Conservation (phyloP, 2,888 invertebrate genomes). For the Drosophila ustulata region DNA sequence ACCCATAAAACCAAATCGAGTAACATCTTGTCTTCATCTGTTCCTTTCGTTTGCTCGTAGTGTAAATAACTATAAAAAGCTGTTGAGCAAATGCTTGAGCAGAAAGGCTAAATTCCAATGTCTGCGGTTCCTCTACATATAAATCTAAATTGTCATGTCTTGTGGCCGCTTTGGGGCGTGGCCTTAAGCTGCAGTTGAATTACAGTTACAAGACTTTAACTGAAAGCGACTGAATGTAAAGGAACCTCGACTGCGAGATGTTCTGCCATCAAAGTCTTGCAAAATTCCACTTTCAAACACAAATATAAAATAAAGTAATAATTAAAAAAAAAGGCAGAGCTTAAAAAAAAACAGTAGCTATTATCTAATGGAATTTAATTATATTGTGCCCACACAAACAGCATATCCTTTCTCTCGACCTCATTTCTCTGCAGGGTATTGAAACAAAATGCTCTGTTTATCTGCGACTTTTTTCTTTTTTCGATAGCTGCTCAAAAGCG, state of each 20-base stretch:
- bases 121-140: conserved; percentile 34
- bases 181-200: conserved; percentile 44
- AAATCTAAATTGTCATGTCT: conserved; percentile 48
- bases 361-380: neutral
- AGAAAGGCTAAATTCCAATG: conserved; percentile 37
- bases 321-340: neutral
- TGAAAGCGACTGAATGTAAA: neutral
- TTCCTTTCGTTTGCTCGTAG: conserved; percentile 23
- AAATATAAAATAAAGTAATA: neutral
- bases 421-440: conserved; percentile 16
- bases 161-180: conserved; percentile 26
- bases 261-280: neutral
- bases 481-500: conserved; percentile 4
- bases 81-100: conserved; percentile 13
- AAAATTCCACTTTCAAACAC: neutral
- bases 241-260: neutral
- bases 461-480: conserved; percentile 23
- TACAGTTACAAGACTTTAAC: conserved; percentile 27
- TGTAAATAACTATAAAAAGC: conserved; percentile 44
- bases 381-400: neutral
- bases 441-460: conserved; percentile 32
- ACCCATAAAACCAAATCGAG: conserved; percentile 43
- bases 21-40: conserved; percentile 37
- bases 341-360: neutral
- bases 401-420: neutral